These are phyloP conservation scores for Ashinkailepas kermadecensis DNA, from an alignment of 2,888 invertebrate genomes.

Conservation along the genomic window DNA sequence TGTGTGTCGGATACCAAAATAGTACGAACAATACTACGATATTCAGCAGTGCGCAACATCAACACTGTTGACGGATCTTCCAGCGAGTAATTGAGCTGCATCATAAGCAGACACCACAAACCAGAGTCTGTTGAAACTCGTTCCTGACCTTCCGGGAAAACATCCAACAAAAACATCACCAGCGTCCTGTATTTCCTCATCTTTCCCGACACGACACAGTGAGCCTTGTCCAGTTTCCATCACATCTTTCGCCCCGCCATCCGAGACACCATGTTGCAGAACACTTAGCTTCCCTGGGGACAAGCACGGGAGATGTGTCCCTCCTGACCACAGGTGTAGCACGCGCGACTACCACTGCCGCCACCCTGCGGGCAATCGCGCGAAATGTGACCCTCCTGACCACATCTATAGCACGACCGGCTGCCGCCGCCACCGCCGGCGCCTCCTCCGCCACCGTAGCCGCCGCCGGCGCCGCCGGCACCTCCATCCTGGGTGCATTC, in stretches of 20 bases:
- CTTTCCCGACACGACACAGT: not conserved
- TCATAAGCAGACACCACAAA: no score
- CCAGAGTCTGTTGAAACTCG: no score
- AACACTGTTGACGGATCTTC: no score
- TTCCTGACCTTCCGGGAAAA: no score
- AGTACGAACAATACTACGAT: no score
- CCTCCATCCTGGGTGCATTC: no score
- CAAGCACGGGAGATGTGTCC: not conserved
- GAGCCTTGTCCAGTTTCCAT: not conserved
- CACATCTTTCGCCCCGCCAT: not conserved
- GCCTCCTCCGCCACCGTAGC: not conserved
- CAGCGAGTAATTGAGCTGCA: no score
- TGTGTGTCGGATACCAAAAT: no score
- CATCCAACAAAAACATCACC: not conserved
- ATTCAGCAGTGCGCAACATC: no score
- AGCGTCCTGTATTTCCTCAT: slow-evolving; percentile 15
- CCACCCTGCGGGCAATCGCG: not conserved
- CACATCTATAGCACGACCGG: not conserved
- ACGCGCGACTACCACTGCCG: not conserved
- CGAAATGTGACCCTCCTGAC: not conserved
- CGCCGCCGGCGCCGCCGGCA: no score
- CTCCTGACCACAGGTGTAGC: not conserved
- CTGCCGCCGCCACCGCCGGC: not conserved
- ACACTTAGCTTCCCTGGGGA: not conserved
- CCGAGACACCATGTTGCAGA: not conserved